Evolutionary conservation across 2,888 invertebrate genomes (phyloP).

Genomic region (Plebejus melissa): DNA sequence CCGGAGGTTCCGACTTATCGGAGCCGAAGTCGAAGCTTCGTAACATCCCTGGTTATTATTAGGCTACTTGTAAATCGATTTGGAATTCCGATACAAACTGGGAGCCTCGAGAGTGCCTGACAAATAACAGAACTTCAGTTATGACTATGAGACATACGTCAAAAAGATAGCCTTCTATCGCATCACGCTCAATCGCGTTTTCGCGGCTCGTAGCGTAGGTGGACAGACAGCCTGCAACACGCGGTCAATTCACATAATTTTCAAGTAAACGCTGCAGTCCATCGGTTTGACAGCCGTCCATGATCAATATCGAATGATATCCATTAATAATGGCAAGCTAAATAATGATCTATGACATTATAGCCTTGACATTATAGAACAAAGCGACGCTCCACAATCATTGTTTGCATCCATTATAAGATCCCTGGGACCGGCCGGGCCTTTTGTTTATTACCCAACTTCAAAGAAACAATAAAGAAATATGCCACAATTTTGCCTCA

Average conservation of each 20-base stretch:
- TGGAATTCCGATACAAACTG: too few relatives aligned
- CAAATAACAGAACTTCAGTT: too few relatives aligned
- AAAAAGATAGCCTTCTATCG: too few relatives aligned
- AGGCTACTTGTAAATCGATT: too few relatives aligned
- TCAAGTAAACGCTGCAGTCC: neutral
- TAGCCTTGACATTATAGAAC: slow-evolving; percentile 16
- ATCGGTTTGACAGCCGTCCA: neutral
- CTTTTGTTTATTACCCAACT: slow-evolving; percentile 15
- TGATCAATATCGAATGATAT: neutral
- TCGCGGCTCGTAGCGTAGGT: too few relatives aligned
- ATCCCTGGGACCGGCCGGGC: neutral
- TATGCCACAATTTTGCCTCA: neutral
- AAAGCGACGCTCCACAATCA: slow-evolving; percentile 15
- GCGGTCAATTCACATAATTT: neutral
- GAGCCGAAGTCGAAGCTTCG: too few relatives aligned
- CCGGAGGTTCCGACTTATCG: too few relatives aligned
- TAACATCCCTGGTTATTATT: too few relatives aligned
- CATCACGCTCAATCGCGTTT: too few relatives aligned
- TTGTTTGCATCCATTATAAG: slow-evolving; percentile 11
- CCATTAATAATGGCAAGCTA: neutral
- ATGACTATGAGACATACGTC: too few relatives aligned
- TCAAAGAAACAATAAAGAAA: neutral
- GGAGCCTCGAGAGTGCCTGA: too few relatives aligned
- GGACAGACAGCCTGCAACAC: neutral
- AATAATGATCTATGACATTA: slow-evolving; percentile 16